Conservation (phyloP, 1,140 invertebrate genomes). For the Cherax destructor region DNA sequence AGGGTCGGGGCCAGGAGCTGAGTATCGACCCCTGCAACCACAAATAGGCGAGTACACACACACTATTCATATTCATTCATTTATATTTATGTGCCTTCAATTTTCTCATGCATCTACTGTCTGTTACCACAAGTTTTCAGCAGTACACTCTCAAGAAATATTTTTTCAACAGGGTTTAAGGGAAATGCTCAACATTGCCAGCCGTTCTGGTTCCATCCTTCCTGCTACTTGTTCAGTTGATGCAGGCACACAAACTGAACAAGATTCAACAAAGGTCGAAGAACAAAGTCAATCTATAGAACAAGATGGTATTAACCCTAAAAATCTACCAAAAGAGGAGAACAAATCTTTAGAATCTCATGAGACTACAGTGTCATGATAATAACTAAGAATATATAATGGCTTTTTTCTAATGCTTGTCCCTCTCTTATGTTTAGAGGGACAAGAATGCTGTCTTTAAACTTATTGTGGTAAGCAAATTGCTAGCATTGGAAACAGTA, state of each 20-base stretch:
- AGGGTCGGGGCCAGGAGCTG: no score
- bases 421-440: conserved; percentile 32
- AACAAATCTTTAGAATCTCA: conserved; percentile 12
- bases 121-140: no score
- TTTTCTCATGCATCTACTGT: background rate
- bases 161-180: conserved; percentile 61
- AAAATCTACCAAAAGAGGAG: background rate
- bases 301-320: background rate
- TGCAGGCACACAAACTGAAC: conserved; percentile 61
- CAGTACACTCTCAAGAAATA: background rate
- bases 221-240: conserved; percentile 32
- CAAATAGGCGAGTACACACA: no score
- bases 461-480: background rate
- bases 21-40: no score
- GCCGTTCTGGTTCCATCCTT: conserved; percentile 61
- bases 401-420: conserved; percentile 32
- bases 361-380: conserved; percentile 33
- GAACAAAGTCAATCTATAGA: background rate
- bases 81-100: background rate
- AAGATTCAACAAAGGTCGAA: conserved; percentile 1
- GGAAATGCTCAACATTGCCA: conserved; percentile 70
- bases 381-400: conserved; percentile 7
- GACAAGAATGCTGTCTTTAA: background rate
- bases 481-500: background rate
- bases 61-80: background rate